Conservation (phyloP, 2,113 vertebrate genomes). For the Eidolon helvum region DNA sequence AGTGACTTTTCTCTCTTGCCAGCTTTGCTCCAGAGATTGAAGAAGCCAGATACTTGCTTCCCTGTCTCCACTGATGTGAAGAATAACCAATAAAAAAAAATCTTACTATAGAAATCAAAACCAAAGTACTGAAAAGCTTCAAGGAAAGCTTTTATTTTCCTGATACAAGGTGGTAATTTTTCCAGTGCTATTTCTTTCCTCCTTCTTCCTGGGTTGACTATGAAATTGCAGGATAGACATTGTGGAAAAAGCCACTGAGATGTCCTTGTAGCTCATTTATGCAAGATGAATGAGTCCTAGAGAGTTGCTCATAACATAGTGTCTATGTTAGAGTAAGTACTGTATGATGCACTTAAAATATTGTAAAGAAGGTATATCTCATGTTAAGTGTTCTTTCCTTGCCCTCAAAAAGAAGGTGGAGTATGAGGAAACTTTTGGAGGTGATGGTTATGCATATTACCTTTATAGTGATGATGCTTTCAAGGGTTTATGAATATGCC, state of each 20-base stretch:
- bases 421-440: background rate
- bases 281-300: background rate
- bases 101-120: background rate
- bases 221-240: background rate
- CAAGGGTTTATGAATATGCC: background rate
- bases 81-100: background rate
- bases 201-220: background rate
- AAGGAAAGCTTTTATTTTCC: background rate
- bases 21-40: background rate
- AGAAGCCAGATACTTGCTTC: background rate
- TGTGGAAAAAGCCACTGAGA: background rate
- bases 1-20: background rate
- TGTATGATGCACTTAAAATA: background rate
- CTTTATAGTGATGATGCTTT: background rate
- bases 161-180: background rate
- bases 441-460: background rate
- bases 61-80: background rate
- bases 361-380: background rate
- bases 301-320: background rate
- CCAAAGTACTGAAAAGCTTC: background rate
- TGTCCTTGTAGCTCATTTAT: background rate
- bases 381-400: background rate
- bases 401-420: background rate
- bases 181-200: background rate
- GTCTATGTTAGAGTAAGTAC: background rate